phyloP scores from a whole-genome alignment of 2,797 vertebrate genomes.

The Valencia hispanica region DNA sequence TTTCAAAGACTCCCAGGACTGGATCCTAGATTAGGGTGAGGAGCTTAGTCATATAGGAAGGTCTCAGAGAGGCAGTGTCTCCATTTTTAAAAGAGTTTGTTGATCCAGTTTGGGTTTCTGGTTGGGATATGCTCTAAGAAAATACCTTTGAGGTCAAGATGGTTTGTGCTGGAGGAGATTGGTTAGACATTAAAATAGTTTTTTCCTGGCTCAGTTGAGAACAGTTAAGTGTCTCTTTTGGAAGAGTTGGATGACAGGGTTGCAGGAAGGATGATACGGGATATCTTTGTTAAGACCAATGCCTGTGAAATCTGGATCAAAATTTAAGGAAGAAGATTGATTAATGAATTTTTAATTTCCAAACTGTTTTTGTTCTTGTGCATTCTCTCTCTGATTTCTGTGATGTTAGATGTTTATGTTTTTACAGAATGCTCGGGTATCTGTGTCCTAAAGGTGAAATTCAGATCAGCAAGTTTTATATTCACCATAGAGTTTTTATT shows the following conservation, averaged over 20 bases:
- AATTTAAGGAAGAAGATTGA: background rate
- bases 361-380: background rate
- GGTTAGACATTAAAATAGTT: background rate
- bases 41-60: background rate
- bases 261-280: background rate
- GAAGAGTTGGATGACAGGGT: background rate
- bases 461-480: slow-evolving; percentile 8
- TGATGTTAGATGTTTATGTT: background rate
- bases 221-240: background rate
- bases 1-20: background rate
- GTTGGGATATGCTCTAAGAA: background rate
- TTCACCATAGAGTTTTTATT: slow-evolving; percentile 43
- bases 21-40: background rate
- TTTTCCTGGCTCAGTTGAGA: background rate
- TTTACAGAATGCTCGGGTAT: background rate
- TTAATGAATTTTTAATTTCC: background rate
- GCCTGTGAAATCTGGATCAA: background rate
- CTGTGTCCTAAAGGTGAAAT: slow-evolving; percentile 5
- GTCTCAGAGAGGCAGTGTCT: background rate
- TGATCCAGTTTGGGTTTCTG: background rate
- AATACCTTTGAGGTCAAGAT: background rate
- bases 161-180: background rate
- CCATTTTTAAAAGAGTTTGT: background rate
- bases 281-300: background rate
- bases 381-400: background rate